These are phyloP conservation scores for Drosophila saltans DNA, from an alignment of 1,140 invertebrate genomes.

Conservation along the genomic window DNA sequence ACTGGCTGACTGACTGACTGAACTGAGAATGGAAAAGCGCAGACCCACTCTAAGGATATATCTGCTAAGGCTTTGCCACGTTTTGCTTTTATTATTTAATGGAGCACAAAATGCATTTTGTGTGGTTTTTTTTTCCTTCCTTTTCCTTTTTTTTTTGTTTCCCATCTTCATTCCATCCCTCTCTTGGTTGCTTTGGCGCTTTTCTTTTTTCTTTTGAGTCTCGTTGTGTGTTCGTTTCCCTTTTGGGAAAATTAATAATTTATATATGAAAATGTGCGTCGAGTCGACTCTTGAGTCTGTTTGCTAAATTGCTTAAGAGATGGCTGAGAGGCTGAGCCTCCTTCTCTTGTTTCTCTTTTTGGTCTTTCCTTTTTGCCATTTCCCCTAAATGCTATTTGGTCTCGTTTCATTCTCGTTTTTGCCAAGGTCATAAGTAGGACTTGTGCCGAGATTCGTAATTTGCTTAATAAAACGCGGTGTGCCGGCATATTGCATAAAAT, in stretches of 20 bases:
- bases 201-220: constrained; percentile 14
- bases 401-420: constrained; percentile 27
- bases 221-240: constrained; percentile 20
- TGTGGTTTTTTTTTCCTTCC: constrained; percentile 38
- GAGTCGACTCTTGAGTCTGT: constrained; percentile 65
- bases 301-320: constrained; percentile 77
- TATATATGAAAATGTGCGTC: constrained; percentile 82
- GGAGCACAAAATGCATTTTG: constrained; percentile 81
- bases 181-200: no score
- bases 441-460: constrained; percentile 72
- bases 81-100: constrained; percentile 82
- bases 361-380: background rate
- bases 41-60: constrained; percentile 47
- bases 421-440: constrained; percentile 80
- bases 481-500: constrained; percentile 77
- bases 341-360: background rate
- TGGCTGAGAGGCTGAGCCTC: constrained; percentile 57
- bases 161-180: no score
- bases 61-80: constrained; percentile 66
- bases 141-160: constrained; percentile 21
- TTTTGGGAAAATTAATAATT: constrained; percentile 75
- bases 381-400: background rate
- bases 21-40: constrained; percentile 14
- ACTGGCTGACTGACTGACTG: constrained; percentile 38
- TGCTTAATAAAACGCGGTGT: constrained; percentile 79